These are phyloP conservation scores for Anableps anableps DNA, from an alignment of 2,797 vertebrate species.

Conservation along the genomic window DNA sequence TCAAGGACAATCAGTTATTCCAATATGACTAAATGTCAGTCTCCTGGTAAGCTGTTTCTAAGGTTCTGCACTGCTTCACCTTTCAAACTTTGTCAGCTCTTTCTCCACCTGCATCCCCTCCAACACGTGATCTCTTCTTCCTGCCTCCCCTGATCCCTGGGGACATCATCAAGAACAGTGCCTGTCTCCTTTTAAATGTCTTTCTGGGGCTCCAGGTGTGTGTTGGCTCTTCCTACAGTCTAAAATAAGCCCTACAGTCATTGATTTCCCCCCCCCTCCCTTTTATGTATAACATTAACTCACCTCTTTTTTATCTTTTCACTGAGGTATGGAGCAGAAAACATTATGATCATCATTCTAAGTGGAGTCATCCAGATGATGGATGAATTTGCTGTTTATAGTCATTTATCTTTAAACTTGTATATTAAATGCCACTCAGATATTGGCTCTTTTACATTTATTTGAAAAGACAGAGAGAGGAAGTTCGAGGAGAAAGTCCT, in stretches of 20 bases:
- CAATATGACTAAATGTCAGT: not conserved
- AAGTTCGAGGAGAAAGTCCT: slow-evolving; percentile 11
- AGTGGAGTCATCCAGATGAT: not conserved
- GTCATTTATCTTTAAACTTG: slow-evolving; percentile 3
- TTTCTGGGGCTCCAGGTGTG: slow-evolving; percentile 27
- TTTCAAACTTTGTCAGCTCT: slow-evolving; percentile 14
- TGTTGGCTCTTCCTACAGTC: slow-evolving; percentile 14
- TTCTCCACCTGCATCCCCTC: slow-evolving; percentile 30
- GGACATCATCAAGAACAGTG: slow-evolving; percentile 23
- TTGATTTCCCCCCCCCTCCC: not conserved
- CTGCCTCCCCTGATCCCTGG: not conserved
- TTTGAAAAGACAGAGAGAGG: slow-evolving; percentile 2
- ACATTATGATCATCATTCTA: not conserved
- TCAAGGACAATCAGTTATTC: not conserved
- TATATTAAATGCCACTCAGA: not conserved
- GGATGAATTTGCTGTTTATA: slow-evolving; percentile 9
- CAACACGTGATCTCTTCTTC: slow-evolving; percentile 12
- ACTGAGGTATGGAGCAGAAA: slow-evolving; percentile 6
- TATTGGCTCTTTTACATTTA: not conserved
- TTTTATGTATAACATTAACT: slow-evolving; percentile 6
- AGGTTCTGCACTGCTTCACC: slow-evolving; percentile 6
- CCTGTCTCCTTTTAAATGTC: slow-evolving; percentile 21
- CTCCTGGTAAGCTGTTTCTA: not conserved
- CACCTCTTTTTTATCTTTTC: slow-evolving; percentile 11
- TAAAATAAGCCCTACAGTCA: slow-evolving; percentile 6